Evolutionary conservation across 2,113 vertebrate species (phyloP).

Genomic region (Nycticorax nycticorax): DNA sequence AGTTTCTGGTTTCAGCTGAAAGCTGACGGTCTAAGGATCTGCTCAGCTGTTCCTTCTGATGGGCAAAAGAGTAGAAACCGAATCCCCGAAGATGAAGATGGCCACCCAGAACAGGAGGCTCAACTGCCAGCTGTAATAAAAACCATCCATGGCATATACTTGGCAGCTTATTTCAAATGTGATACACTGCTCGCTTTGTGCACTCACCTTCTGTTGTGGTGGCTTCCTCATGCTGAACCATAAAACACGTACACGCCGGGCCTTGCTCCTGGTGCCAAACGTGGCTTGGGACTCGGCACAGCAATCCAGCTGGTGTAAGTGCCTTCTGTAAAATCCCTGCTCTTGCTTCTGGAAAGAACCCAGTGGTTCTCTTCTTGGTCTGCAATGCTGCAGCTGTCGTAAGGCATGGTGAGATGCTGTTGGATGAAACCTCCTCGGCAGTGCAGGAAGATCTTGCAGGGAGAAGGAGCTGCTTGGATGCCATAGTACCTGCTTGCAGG

Average conservation of each 20-base stretch:
- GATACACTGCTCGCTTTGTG: background rate
- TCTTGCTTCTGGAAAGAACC: background rate
- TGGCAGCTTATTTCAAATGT: background rate
- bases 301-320: background rate
- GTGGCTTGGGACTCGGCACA: accelerated
- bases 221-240: background rate
- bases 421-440: accelerated
- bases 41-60: background rate
- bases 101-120: background rate
- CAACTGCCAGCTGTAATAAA: background rate
- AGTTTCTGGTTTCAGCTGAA: background rate
- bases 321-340: background rate
- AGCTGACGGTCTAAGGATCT: background rate
- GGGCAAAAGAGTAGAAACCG: background rate
- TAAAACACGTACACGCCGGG: accelerated
- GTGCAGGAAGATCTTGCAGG: background rate
- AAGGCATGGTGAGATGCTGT: background rate
- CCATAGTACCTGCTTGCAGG: background rate
- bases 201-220: background rate
- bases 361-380: accelerated
- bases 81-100: background rate
- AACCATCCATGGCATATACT: background rate
- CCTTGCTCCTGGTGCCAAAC: accelerated
- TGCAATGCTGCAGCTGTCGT: background rate
- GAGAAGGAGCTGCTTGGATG: background rate